phyloP scores from a whole-genome alignment of 1,140 invertebrate species.

The Ceratina japonica region DNA sequence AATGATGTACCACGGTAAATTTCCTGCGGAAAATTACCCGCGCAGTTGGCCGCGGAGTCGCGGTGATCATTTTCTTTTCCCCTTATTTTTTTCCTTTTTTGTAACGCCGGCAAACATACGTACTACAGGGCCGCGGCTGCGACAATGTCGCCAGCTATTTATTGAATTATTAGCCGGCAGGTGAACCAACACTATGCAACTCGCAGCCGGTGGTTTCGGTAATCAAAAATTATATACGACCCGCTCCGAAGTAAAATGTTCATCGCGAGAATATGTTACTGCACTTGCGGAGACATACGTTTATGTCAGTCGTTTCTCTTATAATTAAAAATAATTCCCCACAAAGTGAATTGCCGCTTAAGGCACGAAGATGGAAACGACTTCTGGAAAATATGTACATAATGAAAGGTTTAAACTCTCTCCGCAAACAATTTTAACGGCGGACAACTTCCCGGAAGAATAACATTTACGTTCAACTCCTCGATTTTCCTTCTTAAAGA shows the following conservation, averaged over 20 bases:
- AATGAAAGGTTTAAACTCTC: conserved; percentile 11
- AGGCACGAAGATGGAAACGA: not conserved
- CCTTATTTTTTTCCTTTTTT: conserved; percentile 5
- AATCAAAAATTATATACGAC: too few species aligned
- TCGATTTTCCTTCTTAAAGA: conserved; percentile 14
- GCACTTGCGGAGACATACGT: too few species aligned
- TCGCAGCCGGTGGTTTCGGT: not conserved
- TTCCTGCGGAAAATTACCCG: conserved; percentile 65
- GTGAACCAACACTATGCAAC: not conserved
- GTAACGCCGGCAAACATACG: conserved; percentile 25
- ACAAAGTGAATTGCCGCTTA: not conserved
- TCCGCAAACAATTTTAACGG: conserved; percentile 9
- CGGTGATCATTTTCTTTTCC: conserved; percentile 46
- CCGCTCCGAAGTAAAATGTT: too few species aligned
- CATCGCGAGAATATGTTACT: not conserved
- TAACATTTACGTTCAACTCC: conserved; percentile 10
- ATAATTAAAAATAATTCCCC: too few species aligned
- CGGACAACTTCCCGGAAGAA: conserved; percentile 6
- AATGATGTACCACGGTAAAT: conserved; percentile 67
- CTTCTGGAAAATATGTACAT: not conserved
- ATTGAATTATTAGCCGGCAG: conserved; percentile 29
- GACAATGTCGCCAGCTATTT: conserved; percentile 36
- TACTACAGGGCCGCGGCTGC: not conserved
- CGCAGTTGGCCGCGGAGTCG: conserved; percentile 54
- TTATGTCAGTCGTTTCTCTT: too few species aligned